A percentile compares a stretch with the other conserved stretches of the same genome.
Conservation (phyloP, 2,888 invertebrate genomes). For the Conistra vaccinii region DNA sequence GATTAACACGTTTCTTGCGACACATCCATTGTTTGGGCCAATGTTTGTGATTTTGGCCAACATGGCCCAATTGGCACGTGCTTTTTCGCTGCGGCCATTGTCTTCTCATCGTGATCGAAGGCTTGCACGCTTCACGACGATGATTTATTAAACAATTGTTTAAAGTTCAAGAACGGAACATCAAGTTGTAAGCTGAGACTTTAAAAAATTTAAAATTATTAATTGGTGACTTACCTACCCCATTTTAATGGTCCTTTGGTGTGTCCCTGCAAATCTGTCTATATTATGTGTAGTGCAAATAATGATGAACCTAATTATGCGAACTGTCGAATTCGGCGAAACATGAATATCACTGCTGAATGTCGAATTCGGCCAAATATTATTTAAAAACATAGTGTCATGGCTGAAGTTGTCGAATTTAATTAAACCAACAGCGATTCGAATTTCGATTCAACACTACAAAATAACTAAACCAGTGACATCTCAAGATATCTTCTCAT, state of each 20-base stretch:
- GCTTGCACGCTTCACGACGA: constrained; percentile 57
- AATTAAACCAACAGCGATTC: background rate
- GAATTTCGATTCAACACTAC: background rate
- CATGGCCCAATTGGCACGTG: constrained; percentile 65
- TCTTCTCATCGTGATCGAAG: constrained; percentile 62
- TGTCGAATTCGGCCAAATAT: no score
- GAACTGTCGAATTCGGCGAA: background rate
- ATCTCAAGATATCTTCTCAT: background rate
- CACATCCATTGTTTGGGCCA: constrained; percentile 50
- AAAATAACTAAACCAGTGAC: no score
- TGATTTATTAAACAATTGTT: constrained; percentile 61
- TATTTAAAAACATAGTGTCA: background rate
- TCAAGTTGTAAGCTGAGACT: constrained; percentile 40
- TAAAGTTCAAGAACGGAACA: constrained; percentile 63
- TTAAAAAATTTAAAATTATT: background rate
- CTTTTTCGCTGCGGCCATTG: constrained; percentile 60
- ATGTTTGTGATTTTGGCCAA: constrained; percentile 51
- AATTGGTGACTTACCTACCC: background rate
- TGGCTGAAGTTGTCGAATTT: background rate
- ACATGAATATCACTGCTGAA: no score
- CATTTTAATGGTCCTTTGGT: background rate
- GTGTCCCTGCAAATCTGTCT: background rate
- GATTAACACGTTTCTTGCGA: constrained; percentile 54
- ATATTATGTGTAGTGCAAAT: background rate
- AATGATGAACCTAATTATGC: background rate